Evolutionary conservation across 1,140 invertebrate genomes (phyloP).

Genomic region (Pantala flavescens): DNA sequence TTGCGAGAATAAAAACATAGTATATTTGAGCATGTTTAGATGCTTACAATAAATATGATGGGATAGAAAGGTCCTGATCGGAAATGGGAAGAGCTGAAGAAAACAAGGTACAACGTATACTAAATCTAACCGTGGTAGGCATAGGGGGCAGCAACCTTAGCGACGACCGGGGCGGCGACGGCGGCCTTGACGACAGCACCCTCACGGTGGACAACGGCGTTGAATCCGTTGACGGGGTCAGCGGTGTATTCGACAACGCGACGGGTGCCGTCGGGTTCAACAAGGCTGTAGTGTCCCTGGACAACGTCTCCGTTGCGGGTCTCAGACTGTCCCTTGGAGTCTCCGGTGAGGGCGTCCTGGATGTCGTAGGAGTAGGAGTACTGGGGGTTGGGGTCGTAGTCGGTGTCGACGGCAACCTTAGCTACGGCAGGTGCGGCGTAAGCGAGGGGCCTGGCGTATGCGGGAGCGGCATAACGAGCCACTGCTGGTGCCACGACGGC

Average conservation of each 20-base stretch:
- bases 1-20: no score
- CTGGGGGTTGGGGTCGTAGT: conserved; percentile 19
- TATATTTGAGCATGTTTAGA: no score
- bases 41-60: no score
- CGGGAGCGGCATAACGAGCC: conserved; percentile 20
- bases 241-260: conserved; percentile 49
- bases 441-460: not conserved
- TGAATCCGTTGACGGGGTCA: conserved; percentile 49
- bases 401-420: not conserved
- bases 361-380: conserved; percentile 29
- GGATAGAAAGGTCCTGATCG: no score
- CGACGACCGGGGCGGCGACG: conserved; percentile 6
- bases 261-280: conserved; percentile 45
- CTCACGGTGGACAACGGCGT: conserved; percentile 49
- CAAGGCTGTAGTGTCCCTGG: conserved; percentile 39
- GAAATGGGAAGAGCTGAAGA: no score
- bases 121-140: no score
- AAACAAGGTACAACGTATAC: no score
- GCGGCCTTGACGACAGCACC: conserved; percentile 32
- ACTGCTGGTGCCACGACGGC: conserved; percentile 20
- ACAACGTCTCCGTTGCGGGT: conserved; percentile 38
- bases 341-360: conserved; percentile 20
- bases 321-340: conserved; percentile 22
- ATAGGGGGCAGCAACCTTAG: no score
- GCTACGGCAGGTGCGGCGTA: conserved; percentile 17